These are phyloP conservation scores for Synergus umbraculus DNA, from an alignment of 2,888 invertebrate species.

Conservation along the genomic window DNA sequence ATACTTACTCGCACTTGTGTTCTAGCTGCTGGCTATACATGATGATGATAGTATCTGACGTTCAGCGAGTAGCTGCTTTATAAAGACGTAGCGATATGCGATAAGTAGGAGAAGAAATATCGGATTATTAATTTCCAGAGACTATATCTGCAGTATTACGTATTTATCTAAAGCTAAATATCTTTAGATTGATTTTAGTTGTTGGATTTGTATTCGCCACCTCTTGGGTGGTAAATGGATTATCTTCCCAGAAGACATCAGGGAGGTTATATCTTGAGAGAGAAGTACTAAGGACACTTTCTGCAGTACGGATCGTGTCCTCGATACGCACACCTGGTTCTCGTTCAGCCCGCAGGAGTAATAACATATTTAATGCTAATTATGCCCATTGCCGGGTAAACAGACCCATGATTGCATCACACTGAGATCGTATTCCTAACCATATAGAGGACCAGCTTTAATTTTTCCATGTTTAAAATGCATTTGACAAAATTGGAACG, in stretches of 20 bases:
- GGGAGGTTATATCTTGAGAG: conserved; percentile 10
- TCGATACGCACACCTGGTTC: conserved; percentile 55
- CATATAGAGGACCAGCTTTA: conserved; percentile 52
- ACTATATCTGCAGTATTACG: conserved; percentile 7
- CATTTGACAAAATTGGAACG: conserved; percentile 56
- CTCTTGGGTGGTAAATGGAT: conserved; percentile 36
- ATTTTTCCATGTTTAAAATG: conserved; percentile 46
- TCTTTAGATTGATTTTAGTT: too few species aligned
- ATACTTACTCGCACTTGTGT: conserved; percentile 65
- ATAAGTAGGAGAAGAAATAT: conserved; percentile 65
- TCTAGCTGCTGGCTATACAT: conserved; percentile 64
- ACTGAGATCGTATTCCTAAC: conserved; percentile 56
- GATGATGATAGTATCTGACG: conserved; percentile 72
- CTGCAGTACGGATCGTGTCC: conserved; percentile 45
- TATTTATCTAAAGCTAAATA: too few species aligned
- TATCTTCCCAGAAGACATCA: background rate
- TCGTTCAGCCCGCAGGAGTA: conserved; percentile 50
- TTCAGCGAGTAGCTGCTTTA: conserved; percentile 64
- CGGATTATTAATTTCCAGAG: conserved; percentile 64
- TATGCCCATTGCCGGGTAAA: conserved; percentile 63
- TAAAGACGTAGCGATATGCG: conserved; percentile 71
- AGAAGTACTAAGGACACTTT: conserved; percentile 41
- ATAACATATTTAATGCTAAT: conserved; percentile 65
- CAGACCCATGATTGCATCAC: conserved; percentile 59
- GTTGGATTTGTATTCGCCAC: background rate